Conservation (phyloP, 2,113 vertebrate species). For the Triplophysa dalaica region DNA sequence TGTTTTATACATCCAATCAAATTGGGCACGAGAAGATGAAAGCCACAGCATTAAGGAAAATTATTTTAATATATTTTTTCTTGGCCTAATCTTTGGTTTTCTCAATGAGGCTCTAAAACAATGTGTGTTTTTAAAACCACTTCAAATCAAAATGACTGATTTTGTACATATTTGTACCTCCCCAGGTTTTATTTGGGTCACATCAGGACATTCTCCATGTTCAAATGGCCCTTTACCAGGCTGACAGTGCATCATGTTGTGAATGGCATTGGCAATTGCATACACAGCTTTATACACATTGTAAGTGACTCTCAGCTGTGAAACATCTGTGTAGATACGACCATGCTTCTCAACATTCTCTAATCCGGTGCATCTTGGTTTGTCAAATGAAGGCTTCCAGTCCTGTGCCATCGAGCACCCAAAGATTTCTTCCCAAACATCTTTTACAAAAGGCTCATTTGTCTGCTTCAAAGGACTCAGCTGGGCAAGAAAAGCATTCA, state of each 20-base stretch:
- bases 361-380: slow-evolving; percentile 54
- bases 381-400: not conserved
- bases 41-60: too few species aligned
- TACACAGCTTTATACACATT: slow-evolving; percentile 69
- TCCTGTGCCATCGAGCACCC: slow-evolving; percentile 57
- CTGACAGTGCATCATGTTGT: slow-evolving; percentile 59
- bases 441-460: slow-evolving; percentile 57
- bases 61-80: too few species aligned
- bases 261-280: slow-evolving; percentile 63
- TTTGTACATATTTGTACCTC: slow-evolving; percentile 54
- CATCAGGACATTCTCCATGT: slow-evolving; percentile 54
- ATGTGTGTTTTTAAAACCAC: too few species aligned
- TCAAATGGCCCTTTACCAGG: slow-evolving; percentile 50
- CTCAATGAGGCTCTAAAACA: too few species aligned
- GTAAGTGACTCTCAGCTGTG: slow-evolving; percentile 59
- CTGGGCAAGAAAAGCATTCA: slow-evolving; percentile 59
- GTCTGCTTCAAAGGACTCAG: slow-evolving; percentile 44
- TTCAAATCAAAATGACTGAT: too few species aligned
- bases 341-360: slow-evolving; percentile 56
- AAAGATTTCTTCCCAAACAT: slow-evolving; percentile 68
- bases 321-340: slow-evolving; percentile 59
- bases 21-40: too few species aligned
- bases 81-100: too few species aligned
- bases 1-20: too few species aligned
- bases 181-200: slow-evolving; percentile 52